Percentiles rank a stretch among this genome's conserved stretches.
Evolutionary conservation across 2,113 vertebrate genomes (phyloP).

Genomic region (Galeopterus variegatus): DNA sequence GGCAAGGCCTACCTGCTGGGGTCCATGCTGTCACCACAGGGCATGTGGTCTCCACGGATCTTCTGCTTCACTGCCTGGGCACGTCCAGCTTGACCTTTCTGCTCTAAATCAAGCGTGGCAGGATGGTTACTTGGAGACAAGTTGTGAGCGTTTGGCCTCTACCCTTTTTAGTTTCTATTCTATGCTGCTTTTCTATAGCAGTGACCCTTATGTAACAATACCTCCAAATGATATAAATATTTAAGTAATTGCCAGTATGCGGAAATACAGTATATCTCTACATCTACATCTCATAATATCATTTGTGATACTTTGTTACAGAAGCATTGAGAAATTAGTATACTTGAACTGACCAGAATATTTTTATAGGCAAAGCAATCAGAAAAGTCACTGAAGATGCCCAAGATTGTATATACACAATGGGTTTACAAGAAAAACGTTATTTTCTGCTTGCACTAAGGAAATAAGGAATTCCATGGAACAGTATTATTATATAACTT

Average conservation of each 20-base stretch:
- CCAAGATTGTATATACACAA: neutral
- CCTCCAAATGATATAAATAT: neutral
- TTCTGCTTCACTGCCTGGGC: too few relatives aligned
- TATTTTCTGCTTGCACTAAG: neutral
- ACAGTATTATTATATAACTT: neutral
- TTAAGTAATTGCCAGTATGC: neutral
- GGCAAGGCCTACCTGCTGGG: too few relatives aligned
- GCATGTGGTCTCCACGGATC: too few relatives aligned
- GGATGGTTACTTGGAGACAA: too few relatives aligned
- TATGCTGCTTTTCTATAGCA: neutral
- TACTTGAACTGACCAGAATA: neutral
- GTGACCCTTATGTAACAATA: neutral
- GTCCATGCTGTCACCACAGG: too few relatives aligned
- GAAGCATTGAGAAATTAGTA: neutral
- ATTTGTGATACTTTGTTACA: neutral
- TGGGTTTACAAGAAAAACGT: neutral
- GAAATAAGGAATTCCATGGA: neutral
- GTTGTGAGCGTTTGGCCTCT: too few relatives aligned
- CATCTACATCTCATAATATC: neutral
- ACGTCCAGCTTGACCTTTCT: too few relatives aligned
- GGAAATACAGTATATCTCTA: neutral
- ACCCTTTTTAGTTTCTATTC: too few relatives aligned
- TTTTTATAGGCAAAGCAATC: neutral
- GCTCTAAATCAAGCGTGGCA: too few relatives aligned
- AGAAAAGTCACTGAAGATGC: neutral